Base-by-base conservation (phyloP, 2,888 invertebrate genomes). In the Caenorhabditis sp. region DNA sequence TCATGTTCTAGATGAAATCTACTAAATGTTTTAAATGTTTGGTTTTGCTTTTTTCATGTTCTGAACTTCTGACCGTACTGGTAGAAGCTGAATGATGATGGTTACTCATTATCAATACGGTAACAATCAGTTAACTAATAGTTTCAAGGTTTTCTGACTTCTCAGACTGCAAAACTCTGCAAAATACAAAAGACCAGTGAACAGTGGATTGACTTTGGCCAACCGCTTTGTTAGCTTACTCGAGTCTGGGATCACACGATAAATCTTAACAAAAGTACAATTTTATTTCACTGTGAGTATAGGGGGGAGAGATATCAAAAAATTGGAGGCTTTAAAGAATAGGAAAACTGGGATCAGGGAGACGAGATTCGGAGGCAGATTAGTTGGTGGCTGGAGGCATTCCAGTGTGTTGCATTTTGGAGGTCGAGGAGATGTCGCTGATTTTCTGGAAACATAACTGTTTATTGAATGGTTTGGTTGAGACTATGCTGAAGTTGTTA, bases 371-470 rank as follows among this genome's bases (percentile, higher is more conserved):
- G 6, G 59, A 24, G 24, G 38, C 22, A 6, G 31, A 31, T 31
- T 31, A 66, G 35, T 66, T 49, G 22, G 16, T 41, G 28, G 63
- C 54, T 16, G 75, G 10, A 19, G 66, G 58, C 75, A 75, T 68
- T 56, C 66, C 75, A 31, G 75, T 75, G 58, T 75, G 75, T 16
- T 59, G 58, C 47, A 75, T 49, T 8, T 66, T 68, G 3, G 66
- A 75, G 12, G 66, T 75, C 1, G 66, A 75, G 2, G 75, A 75
- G 66, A 75, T 47, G n/a, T 75, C 75, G 31, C n/a, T 5, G 59
- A 75, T 24, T 58, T 44, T 75, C 66, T 75, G 66, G 14, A 58
- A 70, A 41, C 12, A 19, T 16, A 28, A 10, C 7, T 58, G 31
- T 10, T 2, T 24, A 26, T 54, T 26, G 8, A 1, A 12, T 5